phyloP scores from a whole-genome alignment of 2,888 invertebrate genomes.

The Phengaris alcon region DNA sequence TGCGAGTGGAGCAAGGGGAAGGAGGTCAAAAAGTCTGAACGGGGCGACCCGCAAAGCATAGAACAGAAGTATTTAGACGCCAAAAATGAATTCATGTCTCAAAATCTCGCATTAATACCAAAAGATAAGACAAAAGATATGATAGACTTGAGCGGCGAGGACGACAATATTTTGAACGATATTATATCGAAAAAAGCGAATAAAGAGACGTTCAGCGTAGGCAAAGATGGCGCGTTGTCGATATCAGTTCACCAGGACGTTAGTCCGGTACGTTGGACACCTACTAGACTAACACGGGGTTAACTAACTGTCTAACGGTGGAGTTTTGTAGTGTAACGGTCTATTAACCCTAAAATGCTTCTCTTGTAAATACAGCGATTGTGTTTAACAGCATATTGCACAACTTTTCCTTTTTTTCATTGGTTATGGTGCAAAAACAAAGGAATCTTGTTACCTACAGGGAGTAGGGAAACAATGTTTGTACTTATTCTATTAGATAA shows the following conservation, averaged over 20 bases:
- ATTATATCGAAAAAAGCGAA: slow-evolving; percentile 60
- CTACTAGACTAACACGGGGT: slow-evolving; percentile 37
- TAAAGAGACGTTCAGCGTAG: slow-evolving; percentile 63
- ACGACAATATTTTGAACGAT: slow-evolving; percentile 56
- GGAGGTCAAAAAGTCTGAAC: slow-evolving; percentile 49
- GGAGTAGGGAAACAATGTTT: background rate
- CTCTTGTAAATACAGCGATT: background rate
- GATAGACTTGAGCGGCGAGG: slow-evolving; percentile 68
- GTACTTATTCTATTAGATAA: background rate
- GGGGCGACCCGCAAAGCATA: slow-evolving; percentile 58
- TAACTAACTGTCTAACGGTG: slow-evolving; percentile 36
- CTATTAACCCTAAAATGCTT: background rate
- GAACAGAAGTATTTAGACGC: slow-evolving; percentile 72
- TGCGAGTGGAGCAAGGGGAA: slow-evolving; percentile 70
- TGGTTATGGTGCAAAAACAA: background rate
- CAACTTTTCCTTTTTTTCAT: background rate
- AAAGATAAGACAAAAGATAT: slow-evolving; percentile 63
- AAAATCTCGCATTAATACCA: slow-evolving; percentile 68
- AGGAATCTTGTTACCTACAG: background rate
- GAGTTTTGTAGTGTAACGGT: slow-evolving; percentile 4
- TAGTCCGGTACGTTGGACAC: slow-evolving; percentile 60
- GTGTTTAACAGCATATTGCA: slow-evolving; percentile 6
- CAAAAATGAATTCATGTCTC: slow-evolving; percentile 73
- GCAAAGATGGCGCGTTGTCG: slow-evolving; percentile 69
- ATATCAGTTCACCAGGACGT: slow-evolving; percentile 65